These are phyloP conservation scores for Zygogramma bicolorata DNA, from an alignment of 2,888 invertebrate species.

Conservation along the genomic window DNA sequence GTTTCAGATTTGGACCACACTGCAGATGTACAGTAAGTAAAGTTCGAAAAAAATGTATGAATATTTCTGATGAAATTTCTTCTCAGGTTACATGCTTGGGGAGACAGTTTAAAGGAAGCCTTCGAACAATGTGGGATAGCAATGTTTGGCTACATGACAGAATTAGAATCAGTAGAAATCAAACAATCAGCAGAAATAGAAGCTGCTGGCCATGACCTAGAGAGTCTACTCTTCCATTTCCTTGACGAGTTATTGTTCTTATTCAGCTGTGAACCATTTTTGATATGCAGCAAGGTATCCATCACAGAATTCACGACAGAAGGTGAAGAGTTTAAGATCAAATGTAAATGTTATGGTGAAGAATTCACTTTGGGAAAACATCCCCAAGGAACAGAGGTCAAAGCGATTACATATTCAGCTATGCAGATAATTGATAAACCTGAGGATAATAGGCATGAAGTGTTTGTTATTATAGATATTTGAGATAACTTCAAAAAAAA, in stretches of 20 bases:
- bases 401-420: constrained; percentile 99
- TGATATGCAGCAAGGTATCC: constrained; percentile 88
- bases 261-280: constrained; percentile 91
- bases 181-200: constrained; percentile 83
- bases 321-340: constrained; percentile 82
- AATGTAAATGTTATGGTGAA: constrained; percentile 90
- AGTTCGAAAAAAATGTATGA: neutral
- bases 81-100: constrained; percentile 91
- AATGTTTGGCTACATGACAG: constrained; percentile 99
- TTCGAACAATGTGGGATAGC: constrained; percentile 96
- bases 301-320: constrained; percentile 86
- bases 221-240: constrained; percentile 90
- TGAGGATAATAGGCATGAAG: constrained; percentile 80
- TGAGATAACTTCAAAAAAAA: neutral
- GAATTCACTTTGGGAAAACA: constrained; percentile 93
- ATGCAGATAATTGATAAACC: constrained; percentile 91
- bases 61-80: neutral
- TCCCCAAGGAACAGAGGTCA: constrained; percentile 97
- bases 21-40: constrained; percentile 97
- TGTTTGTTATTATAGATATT: constrained; percentile 98
- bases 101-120: constrained; percentile 85
- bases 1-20: constrained; percentile 94
- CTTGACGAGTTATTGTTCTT: constrained; percentile 93
- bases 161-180: constrained; percentile 85
- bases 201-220: constrained; percentile 90